These are phyloP conservation scores for Tetranychus cinnabarinus DNA, from an alignment of 1,140 invertebrate species.

Conservation along the genomic window DNA sequence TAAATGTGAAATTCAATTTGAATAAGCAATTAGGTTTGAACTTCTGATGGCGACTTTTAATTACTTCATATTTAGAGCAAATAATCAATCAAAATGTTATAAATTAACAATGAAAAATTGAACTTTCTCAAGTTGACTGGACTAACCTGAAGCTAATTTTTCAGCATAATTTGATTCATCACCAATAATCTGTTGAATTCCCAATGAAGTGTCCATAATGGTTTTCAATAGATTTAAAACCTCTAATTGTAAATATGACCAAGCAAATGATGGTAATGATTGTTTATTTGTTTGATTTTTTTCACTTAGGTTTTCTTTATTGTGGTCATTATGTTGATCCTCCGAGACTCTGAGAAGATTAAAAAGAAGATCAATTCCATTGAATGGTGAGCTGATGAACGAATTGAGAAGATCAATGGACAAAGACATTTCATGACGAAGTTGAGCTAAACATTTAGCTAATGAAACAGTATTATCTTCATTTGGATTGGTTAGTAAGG, in stretches of 20 bases:
- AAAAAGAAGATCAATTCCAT: not conserved
- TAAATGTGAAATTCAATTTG: too few relatives aligned
- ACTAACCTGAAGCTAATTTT: slow-evolving; percentile 23
- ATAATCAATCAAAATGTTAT: too few relatives aligned
- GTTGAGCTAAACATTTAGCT: not conserved
- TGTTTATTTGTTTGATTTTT: not conserved
- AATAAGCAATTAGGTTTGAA: too few relatives aligned
- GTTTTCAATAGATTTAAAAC: slow-evolving; percentile 24
- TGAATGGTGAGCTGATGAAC: not conserved
- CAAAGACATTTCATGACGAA: not conserved
- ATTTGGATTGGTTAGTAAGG: not conserved
- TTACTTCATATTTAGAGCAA: too few relatives aligned
- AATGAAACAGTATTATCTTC: not conserved
- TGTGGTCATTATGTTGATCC: not conserved
- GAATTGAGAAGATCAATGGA: not conserved
- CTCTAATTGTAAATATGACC: slow-evolving; percentile 20
- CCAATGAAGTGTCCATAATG: slow-evolving; percentile 26
- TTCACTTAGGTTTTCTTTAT: not conserved
- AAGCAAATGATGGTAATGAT: not conserved
- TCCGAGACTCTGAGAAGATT: not conserved
- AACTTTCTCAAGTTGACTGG: too few relatives aligned
- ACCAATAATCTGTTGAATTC: slow-evolving; percentile 24
- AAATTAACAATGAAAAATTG: too few relatives aligned
- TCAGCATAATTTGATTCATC: slow-evolving; percentile 21
- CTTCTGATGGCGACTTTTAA: too few relatives aligned